Base-by-base conservation (phyloP, 2,888 invertebrate genomes). In the Brenthis daphne region DNA sequence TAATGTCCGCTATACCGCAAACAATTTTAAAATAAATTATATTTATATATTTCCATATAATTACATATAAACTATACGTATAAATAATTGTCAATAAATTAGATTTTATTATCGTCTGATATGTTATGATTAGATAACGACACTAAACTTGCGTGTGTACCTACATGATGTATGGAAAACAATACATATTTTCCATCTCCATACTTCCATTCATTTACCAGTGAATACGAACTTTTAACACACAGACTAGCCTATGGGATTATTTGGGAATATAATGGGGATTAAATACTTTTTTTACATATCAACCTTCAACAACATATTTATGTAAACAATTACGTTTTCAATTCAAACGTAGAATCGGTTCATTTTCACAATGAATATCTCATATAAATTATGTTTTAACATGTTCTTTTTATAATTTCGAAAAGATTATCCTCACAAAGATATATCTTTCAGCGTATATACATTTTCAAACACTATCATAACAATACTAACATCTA, bases 261-360 rank as follows among this genome's bases (percentile, higher is more conserved):
- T 80, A 76, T 78, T 54, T 81, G 81, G 85, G 85, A 83, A 83
- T 85, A 85, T 77, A 82, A 50, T 81, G 77, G 76, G 83, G 87
- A 85, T 85, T 89, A 90, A 84, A 90, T 89, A 89, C 82, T 87
- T 84, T 86, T 83, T 83, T 85, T 85, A 82, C 84, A 81, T 75
- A 84, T 84, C 82, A 90, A 90, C 84, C 83, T 76, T 90, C 80
- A 90, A 91, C 89, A 91, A 90, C 87, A 82, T 82, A 84, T 80
- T 4, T 37, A 37, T 60, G 85, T 79, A 80, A 84, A 87, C 84
- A 83, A 80, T 82, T 81, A 67, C 73, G 75, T 77, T 76, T 74
- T 75, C 73, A 75, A 74, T 55, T 57, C 51, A 57, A 55, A 14
- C 29, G 53, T 47, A 48, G 50, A 48, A 54, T 43, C 54, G 47